Percentiles rank a stretch among this genome's conserved stretches.
phyloP scores from a whole-genome alignment of 2,113 vertebrate genomes.

The Camelus dromedarius region DNA sequence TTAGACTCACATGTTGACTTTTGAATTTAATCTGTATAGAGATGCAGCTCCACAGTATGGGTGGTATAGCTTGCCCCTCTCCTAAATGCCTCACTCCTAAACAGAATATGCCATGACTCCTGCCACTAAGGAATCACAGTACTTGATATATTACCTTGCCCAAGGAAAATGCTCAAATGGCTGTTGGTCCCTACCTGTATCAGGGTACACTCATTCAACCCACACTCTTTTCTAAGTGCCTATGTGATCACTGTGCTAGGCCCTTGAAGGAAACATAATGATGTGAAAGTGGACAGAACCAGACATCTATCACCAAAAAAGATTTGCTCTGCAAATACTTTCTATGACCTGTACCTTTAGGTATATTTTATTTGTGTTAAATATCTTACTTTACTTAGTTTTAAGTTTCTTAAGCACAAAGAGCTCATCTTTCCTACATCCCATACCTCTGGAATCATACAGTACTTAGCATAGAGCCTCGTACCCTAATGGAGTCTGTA shows the following conservation, averaged over 20 bases:
- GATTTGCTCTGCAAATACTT: background rate
- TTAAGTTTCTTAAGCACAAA: slow-evolving; percentile 49
- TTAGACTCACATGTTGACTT: background rate
- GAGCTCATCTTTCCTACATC: background rate
- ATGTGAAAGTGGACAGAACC: background rate
- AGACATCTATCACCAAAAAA: background rate
- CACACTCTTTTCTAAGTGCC: background rate
- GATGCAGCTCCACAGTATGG: background rate
- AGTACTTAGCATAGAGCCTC: background rate
- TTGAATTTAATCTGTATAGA: background rate
- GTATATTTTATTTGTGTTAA: background rate
- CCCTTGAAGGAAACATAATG: background rate
- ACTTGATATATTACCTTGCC: background rate
- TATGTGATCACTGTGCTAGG: background rate
- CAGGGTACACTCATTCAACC: background rate
- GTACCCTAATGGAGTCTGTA: background rate
- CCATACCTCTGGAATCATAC: background rate
- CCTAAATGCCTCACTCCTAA: background rate
- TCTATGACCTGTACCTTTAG: background rate
- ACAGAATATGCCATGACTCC: background rate
- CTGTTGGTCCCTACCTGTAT: background rate
- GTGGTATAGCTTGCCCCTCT: background rate
- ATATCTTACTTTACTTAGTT: background rate
- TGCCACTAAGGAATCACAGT: background rate
- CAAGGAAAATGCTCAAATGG: background rate